Percentiles rank a stretch among this genome's conserved stretches.
These are phyloP conservation scores for Tachysurus fulvidraco DNA, from an alignment of 2,113 vertebrate species.

Conservation along the genomic window DNA sequence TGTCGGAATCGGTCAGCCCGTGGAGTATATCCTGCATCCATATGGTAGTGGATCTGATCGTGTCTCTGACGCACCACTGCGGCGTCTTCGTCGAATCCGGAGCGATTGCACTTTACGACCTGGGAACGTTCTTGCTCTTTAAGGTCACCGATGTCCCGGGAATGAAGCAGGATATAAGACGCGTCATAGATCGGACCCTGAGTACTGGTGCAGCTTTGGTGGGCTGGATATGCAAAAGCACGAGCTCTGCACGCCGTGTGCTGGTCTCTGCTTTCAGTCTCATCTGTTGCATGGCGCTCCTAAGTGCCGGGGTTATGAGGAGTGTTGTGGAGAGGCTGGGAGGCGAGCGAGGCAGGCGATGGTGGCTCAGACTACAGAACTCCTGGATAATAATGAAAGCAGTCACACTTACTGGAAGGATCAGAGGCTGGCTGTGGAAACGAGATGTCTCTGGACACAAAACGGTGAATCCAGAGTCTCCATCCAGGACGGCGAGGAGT, in stretches of 20 bases:
- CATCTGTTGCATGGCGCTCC: constrained; percentile 68
- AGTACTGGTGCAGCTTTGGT: constrained; percentile 58
- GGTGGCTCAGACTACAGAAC: constrained; percentile 69
- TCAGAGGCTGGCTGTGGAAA: constrained; percentile 60
- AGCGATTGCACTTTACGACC: constrained; percentile 74
- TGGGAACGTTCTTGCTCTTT: constrained; percentile 69
- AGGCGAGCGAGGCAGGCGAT: constrained; percentile 66
- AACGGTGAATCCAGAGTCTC: constrained; percentile 61
- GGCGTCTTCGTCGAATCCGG: constrained; percentile 77
- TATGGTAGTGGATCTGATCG: constrained; percentile 83
- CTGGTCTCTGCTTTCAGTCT: constrained; percentile 73
- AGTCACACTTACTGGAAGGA: constrained; percentile 53
- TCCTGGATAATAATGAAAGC: constrained; percentile 71
- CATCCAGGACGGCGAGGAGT: constrained; percentile 63
- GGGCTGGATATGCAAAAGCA: constrained; percentile 60
- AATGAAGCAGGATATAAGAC: constrained; percentile 67
- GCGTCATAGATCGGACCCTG: constrained; percentile 65
- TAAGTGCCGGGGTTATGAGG: constrained; percentile 69
- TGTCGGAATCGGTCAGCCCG: constrained; percentile 73
- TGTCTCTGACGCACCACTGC: constrained; percentile 77
- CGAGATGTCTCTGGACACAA: not conserved
- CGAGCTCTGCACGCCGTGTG: constrained; percentile 59
- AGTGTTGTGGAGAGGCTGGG: constrained; percentile 50
- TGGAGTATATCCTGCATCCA: constrained; percentile 82
- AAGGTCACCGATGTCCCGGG: constrained; percentile 72